phyloP scores from a whole-genome alignment of 64 coral and sea anemone genomes.

The Actinia tenebrosa region DNA sequence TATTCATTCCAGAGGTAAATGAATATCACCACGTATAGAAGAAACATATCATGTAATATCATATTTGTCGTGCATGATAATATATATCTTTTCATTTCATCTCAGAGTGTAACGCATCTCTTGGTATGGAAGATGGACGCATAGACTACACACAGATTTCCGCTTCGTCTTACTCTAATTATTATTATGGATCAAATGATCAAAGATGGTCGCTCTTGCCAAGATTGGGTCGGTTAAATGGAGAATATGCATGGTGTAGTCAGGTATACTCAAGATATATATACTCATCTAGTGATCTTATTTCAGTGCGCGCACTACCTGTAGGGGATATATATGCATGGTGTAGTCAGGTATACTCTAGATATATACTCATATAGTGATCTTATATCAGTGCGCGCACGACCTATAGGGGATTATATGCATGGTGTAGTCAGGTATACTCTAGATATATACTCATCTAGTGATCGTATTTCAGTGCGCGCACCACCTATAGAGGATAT shows the following conservation, averaged over 20 bases:
- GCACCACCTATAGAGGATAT: background rate
- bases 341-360: constrained; percentile 66
- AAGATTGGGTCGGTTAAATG: constrained; percentile 38
- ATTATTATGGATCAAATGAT: background rate
- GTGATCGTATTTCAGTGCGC: background rate
- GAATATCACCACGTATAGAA: background rate
- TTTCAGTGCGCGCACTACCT: background rate
- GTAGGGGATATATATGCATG: constrained; percentile 19
- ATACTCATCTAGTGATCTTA: background rate
- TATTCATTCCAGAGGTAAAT: constrained; percentile 67
- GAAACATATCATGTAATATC: background rate
- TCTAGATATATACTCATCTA: background rate
- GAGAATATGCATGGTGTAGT: constrained; percentile 60
- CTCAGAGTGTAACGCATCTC: constrained; percentile 63
- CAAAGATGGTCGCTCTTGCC: constrained; percentile 15
- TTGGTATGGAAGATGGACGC: constrained; percentile 70
- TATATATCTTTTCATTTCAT: background rate
- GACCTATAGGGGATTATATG: background rate
- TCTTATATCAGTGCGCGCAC: background rate
- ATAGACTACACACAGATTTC: constrained; percentile 56
- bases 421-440: constrained; percentile 78
- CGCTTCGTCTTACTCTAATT: constrained; percentile 51
- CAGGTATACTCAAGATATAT: constrained; percentile 38
- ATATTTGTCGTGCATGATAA: background rate
- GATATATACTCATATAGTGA: background rate